Conservation (phyloP, 2,797 vertebrate genomes). For the Melanotaenia pygmaea region DNA sequence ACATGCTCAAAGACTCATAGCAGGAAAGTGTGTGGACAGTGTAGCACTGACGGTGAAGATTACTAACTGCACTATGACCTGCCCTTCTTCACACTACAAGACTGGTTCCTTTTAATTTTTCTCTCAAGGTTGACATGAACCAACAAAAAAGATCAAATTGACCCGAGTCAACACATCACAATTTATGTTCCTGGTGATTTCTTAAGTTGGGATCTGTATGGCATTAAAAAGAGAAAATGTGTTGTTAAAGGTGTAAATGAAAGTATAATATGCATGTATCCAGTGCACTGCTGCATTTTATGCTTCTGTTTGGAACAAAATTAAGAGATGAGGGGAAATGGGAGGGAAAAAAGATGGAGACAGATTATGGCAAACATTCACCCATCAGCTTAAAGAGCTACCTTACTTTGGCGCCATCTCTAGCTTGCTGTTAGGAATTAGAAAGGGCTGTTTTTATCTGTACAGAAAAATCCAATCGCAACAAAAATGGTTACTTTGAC, state of each 20-base stretch:
- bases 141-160: constrained; percentile 1
- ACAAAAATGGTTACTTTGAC: not conserved
- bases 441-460: not conserved
- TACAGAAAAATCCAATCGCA: not conserved
- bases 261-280: not conserved
- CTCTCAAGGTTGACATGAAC: not conserved
- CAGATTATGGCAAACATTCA: not conserved
- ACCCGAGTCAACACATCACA: not conserved
- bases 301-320: not conserved
- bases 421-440: not conserved
- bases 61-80: constrained; percentile 59
- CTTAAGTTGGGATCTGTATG: not conserved
- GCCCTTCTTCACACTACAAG: constrained; percentile 16
- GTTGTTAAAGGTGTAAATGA: not conserved
- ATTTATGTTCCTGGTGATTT: not conserved
- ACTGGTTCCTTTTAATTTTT: constrained; percentile 11
- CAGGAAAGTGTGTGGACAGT: constrained; percentile 35
- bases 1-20: constrained; percentile 97
- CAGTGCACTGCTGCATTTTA: not conserved
- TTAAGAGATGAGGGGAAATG: not conserved
- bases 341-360: too few species aligned
- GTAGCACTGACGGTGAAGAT: constrained; percentile 55
- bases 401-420: not conserved
- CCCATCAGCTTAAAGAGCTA: not conserved
- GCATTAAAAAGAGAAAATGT: not conserved